phyloP scores from a whole-genome alignment of 2,888 invertebrate species.

The Ichneumoninae sp. region DNA sequence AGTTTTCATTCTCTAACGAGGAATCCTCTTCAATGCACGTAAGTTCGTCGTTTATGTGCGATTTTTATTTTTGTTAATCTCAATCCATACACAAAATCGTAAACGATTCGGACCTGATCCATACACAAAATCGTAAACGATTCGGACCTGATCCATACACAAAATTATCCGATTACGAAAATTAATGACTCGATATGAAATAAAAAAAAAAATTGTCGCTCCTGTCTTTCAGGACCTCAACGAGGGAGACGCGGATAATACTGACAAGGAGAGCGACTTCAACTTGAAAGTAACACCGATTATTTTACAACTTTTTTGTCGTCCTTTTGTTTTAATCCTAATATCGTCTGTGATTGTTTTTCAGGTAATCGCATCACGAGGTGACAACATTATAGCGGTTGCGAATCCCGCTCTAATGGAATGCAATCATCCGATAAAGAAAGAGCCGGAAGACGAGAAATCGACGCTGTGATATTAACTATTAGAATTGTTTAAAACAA shows the following conservation, averaged over 20 bases:
- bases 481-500: slow-evolving; percentile 59
- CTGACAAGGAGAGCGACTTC: slow-evolving; percentile 82
- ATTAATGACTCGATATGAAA: not conserved
- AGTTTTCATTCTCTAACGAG: slow-evolving; percentile 83
- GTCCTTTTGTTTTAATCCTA: slow-evolving; percentile 9
- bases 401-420: slow-evolving; percentile 92
- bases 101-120: no score
- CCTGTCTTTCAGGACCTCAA: slow-evolving; percentile 77
- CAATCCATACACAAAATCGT: not conserved
- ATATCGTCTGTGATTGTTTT: slow-evolving; percentile 1
- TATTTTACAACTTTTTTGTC: not conserved
- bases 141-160: no score
- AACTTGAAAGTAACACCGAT: slow-evolving; percentile 80
- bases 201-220: not conserved
- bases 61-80: not conserved
- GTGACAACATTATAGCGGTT: slow-evolving; percentile 94
- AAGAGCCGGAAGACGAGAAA: slow-evolving; percentile 82
- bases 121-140: no score
- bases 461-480: slow-evolving; percentile 80
- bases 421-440: slow-evolving; percentile 82
- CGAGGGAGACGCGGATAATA: slow-evolving; percentile 79
- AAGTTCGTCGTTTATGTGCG: slow-evolving; percentile 57
- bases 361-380: slow-evolving; percentile 93
- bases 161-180: no score
- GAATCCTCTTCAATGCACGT: slow-evolving; percentile 82